Base-by-base conservation (phyloP, 2,797 vertebrate genomes). In the Tauraco hartlaubi region DNA sequence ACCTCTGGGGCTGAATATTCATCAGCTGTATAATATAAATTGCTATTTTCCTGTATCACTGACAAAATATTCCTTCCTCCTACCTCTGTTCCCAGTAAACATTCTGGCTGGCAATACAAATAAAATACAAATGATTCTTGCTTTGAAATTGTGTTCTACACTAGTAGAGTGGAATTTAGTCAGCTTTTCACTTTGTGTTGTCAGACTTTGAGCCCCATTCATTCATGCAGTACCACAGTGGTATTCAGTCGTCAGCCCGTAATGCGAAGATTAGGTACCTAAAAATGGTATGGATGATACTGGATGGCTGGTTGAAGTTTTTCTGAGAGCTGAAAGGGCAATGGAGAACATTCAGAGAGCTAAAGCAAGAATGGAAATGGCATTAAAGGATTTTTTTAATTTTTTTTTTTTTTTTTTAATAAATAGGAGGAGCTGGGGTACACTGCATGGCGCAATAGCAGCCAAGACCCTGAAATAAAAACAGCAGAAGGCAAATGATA, bases 61-160 rank as follows among this genome's bases (percentile, higher is more conserved):
- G 81, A 76, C 94, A 97, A 95, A 97, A 92, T 92, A 96, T 91
- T 96, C 85, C 74, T 96, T 96, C 66, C 73, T 88, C 26, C 80
- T 58, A 20, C 56, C 59, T 89, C 77, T 76, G 43, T 44, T 93
- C 78, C 74, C 95, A 90, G 52, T 96, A 98, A 98, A 96, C 87
- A 88, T 92, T 89, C 86, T 90, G 85, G 55, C 85, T 96, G 94
- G 61, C 59, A 95, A 66, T 86, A 66, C 71, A 97, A 96, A 97
- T 95, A 93, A 97, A 97, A 94, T 63, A 82, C 7, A 79, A 85
- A 46, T 83, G 6, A 62, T 71, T 91, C 31, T 89, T 68, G 21
- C 39, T 81, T 82, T 72, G 64, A 84, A 85, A 31, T 56, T 2
- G 11, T 59, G 44, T 52, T 78, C 33, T 63, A 25, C 12, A 9